phyloP scores from a whole-genome alignment of 2,113 vertebrate genomes.

The Brachyhypopomus gauderio region DNA sequence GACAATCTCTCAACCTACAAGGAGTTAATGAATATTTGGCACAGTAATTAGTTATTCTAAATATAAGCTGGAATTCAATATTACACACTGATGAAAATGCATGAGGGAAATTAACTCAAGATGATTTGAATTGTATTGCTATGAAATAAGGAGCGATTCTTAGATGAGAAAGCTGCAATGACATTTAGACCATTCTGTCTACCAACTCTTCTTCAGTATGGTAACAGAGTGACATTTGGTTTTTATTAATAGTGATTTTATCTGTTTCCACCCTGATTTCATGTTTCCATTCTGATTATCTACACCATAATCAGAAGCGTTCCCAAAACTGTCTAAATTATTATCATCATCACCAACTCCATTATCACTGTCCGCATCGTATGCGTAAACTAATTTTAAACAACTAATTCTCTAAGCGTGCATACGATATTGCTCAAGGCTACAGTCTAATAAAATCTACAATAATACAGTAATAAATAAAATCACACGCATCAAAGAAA shows the following conservation, averaged over 20 bases:
- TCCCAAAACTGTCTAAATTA: background rate
- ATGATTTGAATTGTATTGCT: constrained; percentile 30
- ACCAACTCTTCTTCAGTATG: background rate
- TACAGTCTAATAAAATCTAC: background rate
- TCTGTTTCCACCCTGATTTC: too few species aligned
- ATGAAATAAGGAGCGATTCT: background rate
- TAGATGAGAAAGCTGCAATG: background rate
- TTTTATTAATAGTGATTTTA: constrained; percentile 3
- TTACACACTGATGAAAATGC: constrained; percentile 39
- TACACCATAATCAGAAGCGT: background rate
- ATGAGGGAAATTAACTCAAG: constrained; percentile 44
- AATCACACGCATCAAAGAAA: background rate
- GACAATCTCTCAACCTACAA: constrained; percentile 46
- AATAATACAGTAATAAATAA: background rate
- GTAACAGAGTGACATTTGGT: background rate
- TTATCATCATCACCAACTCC: background rate
- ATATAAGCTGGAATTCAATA: constrained; percentile 54
- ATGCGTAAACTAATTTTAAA: background rate
- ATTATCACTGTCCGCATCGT: background rate
- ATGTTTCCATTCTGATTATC: too few species aligned
- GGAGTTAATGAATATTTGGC: constrained; percentile 53
- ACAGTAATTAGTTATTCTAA: constrained; percentile 56
- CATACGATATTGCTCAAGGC: background rate
- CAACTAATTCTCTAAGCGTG: background rate
- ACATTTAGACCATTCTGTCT: background rate